phyloP scores from a whole-genome alignment of 2,797 vertebrate species.

The Amblyraja radiata region DNA sequence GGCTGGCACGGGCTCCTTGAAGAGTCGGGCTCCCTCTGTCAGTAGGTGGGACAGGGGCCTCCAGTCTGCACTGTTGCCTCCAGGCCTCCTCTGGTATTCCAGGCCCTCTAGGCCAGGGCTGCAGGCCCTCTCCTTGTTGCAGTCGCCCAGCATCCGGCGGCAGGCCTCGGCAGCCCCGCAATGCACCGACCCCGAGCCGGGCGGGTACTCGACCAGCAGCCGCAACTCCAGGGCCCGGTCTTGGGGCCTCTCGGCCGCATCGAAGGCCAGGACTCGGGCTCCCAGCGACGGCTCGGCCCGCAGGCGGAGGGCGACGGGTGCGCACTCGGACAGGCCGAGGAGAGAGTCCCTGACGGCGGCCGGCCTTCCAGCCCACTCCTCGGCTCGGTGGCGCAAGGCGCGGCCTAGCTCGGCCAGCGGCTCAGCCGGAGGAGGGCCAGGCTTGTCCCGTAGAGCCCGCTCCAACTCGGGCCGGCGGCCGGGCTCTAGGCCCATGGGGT shows the following conservation, averaged over 20 bases:
- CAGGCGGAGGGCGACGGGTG: conserved; percentile 76
- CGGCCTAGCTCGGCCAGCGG: conserved; percentile 62
- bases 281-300: conserved; percentile 83
- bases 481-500: conserved; percentile 52
- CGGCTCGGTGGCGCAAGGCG: conserved; percentile 57
- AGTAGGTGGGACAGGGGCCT: conserved; percentile 18
- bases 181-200: conserved; percentile 23
- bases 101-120: not conserved
- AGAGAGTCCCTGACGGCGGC: conserved; percentile 83
- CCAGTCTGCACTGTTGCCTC: not conserved
- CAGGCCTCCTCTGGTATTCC: conserved; percentile 53
- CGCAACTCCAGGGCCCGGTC: conserved; percentile 11
- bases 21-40: conserved; percentile 5
- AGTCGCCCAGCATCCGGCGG: conserved; percentile 24
- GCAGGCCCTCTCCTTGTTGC: not conserved
- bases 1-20: conserved; percentile 16
- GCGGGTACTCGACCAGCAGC: conserved; percentile 17
- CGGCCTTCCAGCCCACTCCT: conserved; percentile 75
- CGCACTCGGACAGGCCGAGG: conserved; percentile 72
- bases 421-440: conserved; percentile 47
- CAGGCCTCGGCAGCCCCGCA: not conserved
- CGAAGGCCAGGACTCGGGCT: conserved; percentile 75
- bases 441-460: not conserved
- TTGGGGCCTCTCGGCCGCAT: conserved; percentile 58
- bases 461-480: conserved; percentile 64